These are phyloP conservation scores for Paracyclopina nana DNA, from an alignment of 1,140 invertebrate species.

Conservation along the genomic window DNA sequence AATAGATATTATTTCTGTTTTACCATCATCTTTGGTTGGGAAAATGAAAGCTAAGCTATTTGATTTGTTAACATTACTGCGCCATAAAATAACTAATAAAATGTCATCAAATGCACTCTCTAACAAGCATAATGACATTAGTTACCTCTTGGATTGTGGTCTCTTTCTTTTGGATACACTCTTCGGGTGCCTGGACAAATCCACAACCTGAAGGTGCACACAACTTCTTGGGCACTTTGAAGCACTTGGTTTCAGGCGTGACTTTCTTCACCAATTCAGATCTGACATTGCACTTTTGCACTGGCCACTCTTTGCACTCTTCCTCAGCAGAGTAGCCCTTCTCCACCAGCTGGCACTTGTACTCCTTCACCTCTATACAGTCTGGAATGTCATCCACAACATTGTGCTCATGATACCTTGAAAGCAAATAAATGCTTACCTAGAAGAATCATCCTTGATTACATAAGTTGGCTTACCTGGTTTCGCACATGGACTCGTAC, in stretches of 20 bases:
- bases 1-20: no score
- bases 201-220: constrained; percentile 9
- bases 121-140: no score
- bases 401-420: constrained; percentile 2
- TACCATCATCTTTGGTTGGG: no score
- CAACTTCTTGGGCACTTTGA: constrained; percentile 1
- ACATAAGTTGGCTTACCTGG: no score
- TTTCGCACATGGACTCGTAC: constrained; percentile 7
- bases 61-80: no score
- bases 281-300: background rate
- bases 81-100: no score
- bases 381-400: background rate
- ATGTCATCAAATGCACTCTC: no score
- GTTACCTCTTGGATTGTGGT: constrained; percentile 9
- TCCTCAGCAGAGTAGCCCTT: constrained; percentile 2
- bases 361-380: background rate
- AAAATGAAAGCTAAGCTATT: no score
- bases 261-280: background rate
- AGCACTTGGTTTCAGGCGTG: constrained; percentile 3
- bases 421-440: no score
- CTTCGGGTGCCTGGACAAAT: background rate
- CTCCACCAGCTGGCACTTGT: background rate
- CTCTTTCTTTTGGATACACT: constrained; percentile 3
- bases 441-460: no score
- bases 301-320: constrained; percentile 11